Percentiles rank a stretch among this genome's conserved stretches.
These are phyloP conservation scores for Emmelina monodactyla DNA, from an alignment of 2,888 invertebrate species.

Conservation along the genomic window DNA sequence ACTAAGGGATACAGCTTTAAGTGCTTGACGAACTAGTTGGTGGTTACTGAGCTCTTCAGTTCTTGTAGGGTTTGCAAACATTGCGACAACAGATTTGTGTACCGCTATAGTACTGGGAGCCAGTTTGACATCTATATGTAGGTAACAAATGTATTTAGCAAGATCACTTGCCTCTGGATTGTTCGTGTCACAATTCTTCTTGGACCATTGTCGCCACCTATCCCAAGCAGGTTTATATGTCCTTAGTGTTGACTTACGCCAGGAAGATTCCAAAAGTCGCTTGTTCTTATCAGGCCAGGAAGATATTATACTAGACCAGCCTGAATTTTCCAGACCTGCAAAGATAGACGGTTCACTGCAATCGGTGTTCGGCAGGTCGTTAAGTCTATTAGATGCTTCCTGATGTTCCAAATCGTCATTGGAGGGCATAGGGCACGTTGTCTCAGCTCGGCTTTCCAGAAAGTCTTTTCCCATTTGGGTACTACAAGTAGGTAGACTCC, in stretches of 20 bases:
- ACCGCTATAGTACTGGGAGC: conserved; percentile 11
- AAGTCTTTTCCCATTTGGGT: conserved; percentile 5
- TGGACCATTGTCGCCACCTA: conserved; percentile 13
- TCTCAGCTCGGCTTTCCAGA: conserved; percentile 3
- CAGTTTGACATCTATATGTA: conserved; percentile 7
- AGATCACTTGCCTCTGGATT: conserved; percentile 4
- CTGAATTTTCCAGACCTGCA: conserved; percentile 17
- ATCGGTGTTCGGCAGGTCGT: conserved; percentile 11
- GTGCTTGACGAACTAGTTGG: conserved; percentile 1
- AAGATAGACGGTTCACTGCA: conserved; percentile 6
- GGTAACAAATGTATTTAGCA: conserved; percentile 10
- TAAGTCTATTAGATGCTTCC: conserved; percentile 11
- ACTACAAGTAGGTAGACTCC: conserved; percentile 14
- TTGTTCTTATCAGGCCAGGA: conserved; percentile 1
- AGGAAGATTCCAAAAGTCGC: conserved; percentile 8
- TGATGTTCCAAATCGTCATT: conserved; percentile 8
- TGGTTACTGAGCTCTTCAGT: background rate
- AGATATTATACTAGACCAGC: conserved; percentile 12
- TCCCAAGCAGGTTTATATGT: conserved; percentile 13
- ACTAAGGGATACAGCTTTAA: conserved; percentile 4
- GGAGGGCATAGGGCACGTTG: conserved; percentile 5
- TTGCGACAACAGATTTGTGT: conserved; percentile 13
- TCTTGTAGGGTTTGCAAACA: conserved; percentile 9
- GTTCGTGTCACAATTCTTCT: background rate
- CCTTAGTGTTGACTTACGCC: conserved; percentile 13